Base-by-base conservation (phyloP, 2,113 vertebrate species). In the Sus scrofa region DNA sequence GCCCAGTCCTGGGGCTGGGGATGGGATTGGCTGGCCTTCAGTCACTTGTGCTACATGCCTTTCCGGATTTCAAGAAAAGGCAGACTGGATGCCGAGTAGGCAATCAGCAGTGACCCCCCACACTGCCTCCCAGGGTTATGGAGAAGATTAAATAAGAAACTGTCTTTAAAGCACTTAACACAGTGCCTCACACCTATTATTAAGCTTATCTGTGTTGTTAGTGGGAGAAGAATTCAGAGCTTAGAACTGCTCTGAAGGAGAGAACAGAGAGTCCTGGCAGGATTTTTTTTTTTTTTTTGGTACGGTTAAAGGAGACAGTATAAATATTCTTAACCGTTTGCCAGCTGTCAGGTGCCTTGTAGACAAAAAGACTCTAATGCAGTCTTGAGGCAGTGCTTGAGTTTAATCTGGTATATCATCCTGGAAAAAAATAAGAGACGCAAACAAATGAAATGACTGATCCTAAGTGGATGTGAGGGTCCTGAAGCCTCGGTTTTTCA, bases 91-190 rank as follows among this genome's bases (percentile, higher is more conserved):
- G 26, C 44, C 0, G 3, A 60, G 37, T 9, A 37, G 60, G 32
- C 34, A 62, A 52, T 52, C 65, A 32, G 32, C 26, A 14, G 34
- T 52, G 37, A 1, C 19, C 18, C 18, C 22, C 22, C 12, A 16
- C 18, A 9, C 52, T 26, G 54, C 56, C 67, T 85, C 62, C 18
- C n/a, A 11, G 54, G 93, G 34, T 92, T 85, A 94, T 75, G 37
- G 62, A 50, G 34, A 75, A 81, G 74, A 93, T 93, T 93, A 96
- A 96, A 86, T n/a, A 93, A 68, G 94, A 54, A 89, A 89, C 70
- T 27, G 54, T 52, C 93, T 71, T 91, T 75, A 71, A 93, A 90
- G 82, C 65, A 37, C 19, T 92, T 90, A 87, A 22, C 63, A 16
- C 62, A 2, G 30, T 9, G 44, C 85, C 74, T 81, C 52, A 78